Base-by-base conservation (phyloP, 2,113 vertebrate genomes). In the Ictalurus furcatus region DNA sequence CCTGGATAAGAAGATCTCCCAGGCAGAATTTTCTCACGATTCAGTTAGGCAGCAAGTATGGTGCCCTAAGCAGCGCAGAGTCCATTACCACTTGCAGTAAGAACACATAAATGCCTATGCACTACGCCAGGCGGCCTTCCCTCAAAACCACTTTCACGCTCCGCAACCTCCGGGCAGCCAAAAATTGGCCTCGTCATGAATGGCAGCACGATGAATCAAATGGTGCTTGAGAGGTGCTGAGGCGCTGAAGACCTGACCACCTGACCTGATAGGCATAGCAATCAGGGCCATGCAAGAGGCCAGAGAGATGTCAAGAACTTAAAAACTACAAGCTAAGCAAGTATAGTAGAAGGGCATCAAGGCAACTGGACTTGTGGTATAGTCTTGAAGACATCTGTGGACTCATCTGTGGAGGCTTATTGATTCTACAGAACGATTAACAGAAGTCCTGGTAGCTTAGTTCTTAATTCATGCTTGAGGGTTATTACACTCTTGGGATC, bases 161-260 rank as follows among this genome's bases (percentile, higher is more conserved):
- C 79, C 78, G 73, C 56, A 85, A 89, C 90, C 74, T 73, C 87
- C 44, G 83, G 84, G 80, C 0, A 54, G 3, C 56, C 88, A 12
- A 84, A 91, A 93, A 94, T 94, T 93, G 92, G 91, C 91, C 93
- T 90, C 34, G 88, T 93, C 88, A 88, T 84, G 79, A 90, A 44
- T 78, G 69, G 69, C 61, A 81, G 81, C 30, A 85, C 81, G 89
- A 85, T 69, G 90, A 92, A 87, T 94, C 93, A 89, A 52, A 89
- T 40, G 54, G 61, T 63, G 48, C 59, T 69, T 34, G 86, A 67
- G 81, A 85, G 84, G 84, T 82, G 1, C 74, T 30, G 82, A 86
- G 88, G 88, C 80, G 76, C 13, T 80, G 84, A 52, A 76, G 87
- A 88, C 91, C 63, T 85, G 89, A 44, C 85, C 82, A 56, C 84